These are phyloP conservation scores for Bujurquina vittata DNA, from an alignment of 2,113 vertebrate species.

Conservation along the genomic window DNA sequence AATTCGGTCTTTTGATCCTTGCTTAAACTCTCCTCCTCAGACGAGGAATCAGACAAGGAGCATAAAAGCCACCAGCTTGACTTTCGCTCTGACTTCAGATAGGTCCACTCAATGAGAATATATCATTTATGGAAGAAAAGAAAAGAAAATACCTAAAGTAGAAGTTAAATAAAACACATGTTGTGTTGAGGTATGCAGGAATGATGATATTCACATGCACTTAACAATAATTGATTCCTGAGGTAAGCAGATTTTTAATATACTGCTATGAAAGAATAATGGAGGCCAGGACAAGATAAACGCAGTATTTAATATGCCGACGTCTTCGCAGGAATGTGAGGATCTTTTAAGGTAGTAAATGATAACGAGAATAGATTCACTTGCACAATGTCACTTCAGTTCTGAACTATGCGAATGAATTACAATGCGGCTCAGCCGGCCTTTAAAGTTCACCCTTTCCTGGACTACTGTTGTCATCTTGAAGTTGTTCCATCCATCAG, in stretches of 20 bases:
- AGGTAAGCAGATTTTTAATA: neutral
- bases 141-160: constrained; percentile 18
- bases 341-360: neutral
- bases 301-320: no score
- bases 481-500: neutral
- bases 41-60: constrained; percentile 46
- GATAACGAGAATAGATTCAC: neutral
- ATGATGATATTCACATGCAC: neutral
- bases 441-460: constrained; percentile 1
- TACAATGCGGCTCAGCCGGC: neutral
- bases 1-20: constrained; percentile 71
- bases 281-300: neutral
- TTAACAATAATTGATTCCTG: neutral
- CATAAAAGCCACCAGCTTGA: constrained; percentile 65
- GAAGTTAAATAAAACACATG: constrained; percentile 22
- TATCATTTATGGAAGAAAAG: constrained; percentile 3
- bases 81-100: constrained; percentile 49
- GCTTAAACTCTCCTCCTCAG: constrained; percentile 48
- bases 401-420: neutral
- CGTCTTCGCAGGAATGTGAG: neutral
- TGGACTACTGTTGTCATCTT: neutral
- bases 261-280: neutral
- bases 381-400: neutral
- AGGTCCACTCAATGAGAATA: constrained; percentile 30
- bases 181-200: neutral